Evolutionary conservation across 1,140 invertebrate species (phyloP).

Genomic region (Philopotamus ludificatus): DNA sequence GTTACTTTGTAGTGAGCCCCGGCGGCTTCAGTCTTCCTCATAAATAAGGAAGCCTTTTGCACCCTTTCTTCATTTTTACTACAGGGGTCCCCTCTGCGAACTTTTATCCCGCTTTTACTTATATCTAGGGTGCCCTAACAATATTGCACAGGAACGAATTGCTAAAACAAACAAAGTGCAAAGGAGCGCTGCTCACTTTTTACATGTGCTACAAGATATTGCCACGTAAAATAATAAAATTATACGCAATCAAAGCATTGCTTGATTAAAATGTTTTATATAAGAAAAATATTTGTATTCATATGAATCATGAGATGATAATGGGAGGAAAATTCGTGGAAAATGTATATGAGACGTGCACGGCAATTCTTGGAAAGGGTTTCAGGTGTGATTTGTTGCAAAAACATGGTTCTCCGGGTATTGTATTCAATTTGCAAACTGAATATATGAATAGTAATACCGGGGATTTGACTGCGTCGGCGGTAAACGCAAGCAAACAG

Average conservation of each 20-base stretch:
- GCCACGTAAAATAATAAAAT: too few relatives aligned
- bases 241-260: too few relatives aligned
- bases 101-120: background rate
- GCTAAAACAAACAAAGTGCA: too few relatives aligned
- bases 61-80: conserved; percentile 14
- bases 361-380: conserved; percentile 24
- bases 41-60: conserved; percentile 38
- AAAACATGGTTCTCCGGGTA: conserved; percentile 24
- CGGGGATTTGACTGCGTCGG: conserved; percentile 12
- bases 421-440: conserved; percentile 32
- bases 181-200: too few relatives aligned
- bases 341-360: conserved; percentile 22
- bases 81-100: background rate
- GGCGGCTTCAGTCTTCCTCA: conserved; percentile 40
- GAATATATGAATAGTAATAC: conserved; percentile 31
- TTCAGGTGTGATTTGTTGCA: conserved; percentile 31
- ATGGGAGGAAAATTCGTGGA: conserved; percentile 4
- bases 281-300: background rate
- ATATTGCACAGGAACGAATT: too few relatives aligned
- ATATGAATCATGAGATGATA: background rate
- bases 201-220: too few relatives aligned
- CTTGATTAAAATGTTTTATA: background rate
- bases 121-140: too few relatives aligned
- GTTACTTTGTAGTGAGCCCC: conserved; percentile 39
- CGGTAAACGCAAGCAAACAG: conserved; percentile 27